Evolutionary conservation across 2,888 invertebrate species (phyloP).

Genomic region (Nipponacmea schrenckii): DNA sequence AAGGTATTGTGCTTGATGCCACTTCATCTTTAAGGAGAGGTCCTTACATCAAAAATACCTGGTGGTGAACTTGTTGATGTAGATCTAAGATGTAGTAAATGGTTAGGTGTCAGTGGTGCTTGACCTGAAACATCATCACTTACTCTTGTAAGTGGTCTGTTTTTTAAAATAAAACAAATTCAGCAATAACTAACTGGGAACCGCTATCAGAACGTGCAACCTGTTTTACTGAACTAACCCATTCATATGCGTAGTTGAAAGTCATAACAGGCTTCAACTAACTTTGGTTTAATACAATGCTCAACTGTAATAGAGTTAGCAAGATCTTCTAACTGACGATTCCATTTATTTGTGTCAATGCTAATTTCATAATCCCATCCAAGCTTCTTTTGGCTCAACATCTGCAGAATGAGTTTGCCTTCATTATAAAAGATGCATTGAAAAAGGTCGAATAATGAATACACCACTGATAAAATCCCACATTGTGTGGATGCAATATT

Average conservation of each 20-base stretch:
- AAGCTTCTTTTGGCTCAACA: not conserved
- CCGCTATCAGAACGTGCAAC: slow-evolving; percentile 5
- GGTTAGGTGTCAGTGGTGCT: slow-evolving; percentile 47
- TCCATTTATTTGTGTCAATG: not conserved
- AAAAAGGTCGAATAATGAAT: not conserved
- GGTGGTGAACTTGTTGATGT: slow-evolving; percentile 16
- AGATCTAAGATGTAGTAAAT: slow-evolving; percentile 49
- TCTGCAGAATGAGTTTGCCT: not conserved
- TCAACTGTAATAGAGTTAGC: not conserved
- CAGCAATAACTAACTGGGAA: slow-evolving; percentile 17
- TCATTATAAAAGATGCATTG: not conserved
- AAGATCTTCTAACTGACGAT: not conserved
- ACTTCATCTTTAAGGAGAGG: not conserved
- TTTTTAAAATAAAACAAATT: slow-evolving; percentile 27
- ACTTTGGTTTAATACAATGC: not conserved
- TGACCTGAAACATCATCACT: slow-evolving; percentile 14
- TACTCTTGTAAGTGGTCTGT: slow-evolving; percentile 25
- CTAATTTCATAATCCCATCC: not conserved
- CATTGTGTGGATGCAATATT: not conserved
- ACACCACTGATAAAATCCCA: not conserved
- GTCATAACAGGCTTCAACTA: not conserved
- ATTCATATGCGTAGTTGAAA: slow-evolving; percentile 12
- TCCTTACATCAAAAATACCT: slow-evolving; percentile 16
- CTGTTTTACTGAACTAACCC: slow-evolving; percentile 30
- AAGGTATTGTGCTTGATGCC: not conserved